These are phyloP conservation scores for Rhingia rostrata DNA, from an alignment of 2,888 invertebrate genomes.

Conservation along the genomic window DNA sequence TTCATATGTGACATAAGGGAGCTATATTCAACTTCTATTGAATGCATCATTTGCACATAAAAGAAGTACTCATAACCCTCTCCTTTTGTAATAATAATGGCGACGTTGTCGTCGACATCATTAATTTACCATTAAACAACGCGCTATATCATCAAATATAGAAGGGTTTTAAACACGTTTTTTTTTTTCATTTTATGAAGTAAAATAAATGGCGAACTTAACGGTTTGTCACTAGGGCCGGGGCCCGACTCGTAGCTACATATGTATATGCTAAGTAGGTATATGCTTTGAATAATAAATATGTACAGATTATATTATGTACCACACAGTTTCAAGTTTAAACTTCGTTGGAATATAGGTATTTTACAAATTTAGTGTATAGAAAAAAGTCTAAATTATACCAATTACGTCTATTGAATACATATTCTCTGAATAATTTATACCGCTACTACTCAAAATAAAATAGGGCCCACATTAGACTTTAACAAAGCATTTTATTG, in stretches of 20 bases:
- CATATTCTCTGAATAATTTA: no score
- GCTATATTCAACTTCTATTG: conserved; percentile 27
- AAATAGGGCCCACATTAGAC: no score
- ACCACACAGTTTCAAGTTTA: no score
- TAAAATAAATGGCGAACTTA: not conserved
- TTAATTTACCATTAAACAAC: conserved; percentile 41
- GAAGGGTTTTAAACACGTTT: conserved; percentile 2
- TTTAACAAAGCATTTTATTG: no score
- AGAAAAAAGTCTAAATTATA: no score
- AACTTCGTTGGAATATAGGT: no score
- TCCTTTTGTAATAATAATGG: conserved; percentile 32
- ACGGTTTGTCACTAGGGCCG: not conserved
- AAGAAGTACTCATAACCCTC: conserved; percentile 36
- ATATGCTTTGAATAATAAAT: no score
- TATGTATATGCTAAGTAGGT: not conserved
- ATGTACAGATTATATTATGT: no score
- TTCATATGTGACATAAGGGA: conserved; percentile 25
- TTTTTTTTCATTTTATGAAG: not conserved
- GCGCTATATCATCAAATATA: conserved; percentile 16
- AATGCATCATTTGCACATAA: conserved; percentile 47
- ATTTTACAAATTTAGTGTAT: no score
- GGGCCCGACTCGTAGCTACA: not conserved
- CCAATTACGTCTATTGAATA: no score
- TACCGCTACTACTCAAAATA: no score
- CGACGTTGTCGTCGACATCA: conserved; percentile 18